Base-by-base conservation (phyloP, 2,888 invertebrate species). In the Gisinianus flammeolus region DNA sequence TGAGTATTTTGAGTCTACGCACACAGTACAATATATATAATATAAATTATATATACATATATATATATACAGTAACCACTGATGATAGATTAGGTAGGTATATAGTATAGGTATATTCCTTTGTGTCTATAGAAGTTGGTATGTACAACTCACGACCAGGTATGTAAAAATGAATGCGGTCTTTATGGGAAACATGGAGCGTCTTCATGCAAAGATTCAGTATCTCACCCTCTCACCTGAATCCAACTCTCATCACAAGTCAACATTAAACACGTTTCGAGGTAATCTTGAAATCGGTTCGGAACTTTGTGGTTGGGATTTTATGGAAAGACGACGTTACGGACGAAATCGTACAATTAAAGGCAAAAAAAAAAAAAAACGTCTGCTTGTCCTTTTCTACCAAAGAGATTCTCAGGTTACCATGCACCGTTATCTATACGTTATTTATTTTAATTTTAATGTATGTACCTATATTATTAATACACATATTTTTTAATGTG, bases 281-380 rank as follows among this genome's bases (percentile, higher is more conserved):
- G 44, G 30, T 64, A 64, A n/a, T 64, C 64, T 30, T 22, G 44
- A 44, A 68, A 68, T 68, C 68, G 68, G 68, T 68, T 35, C 68
- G 68, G 68, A 68, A 33, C 44, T 68, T 12, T 44, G 68, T 24
- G 62, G 62, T 62, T 62, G 24, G 22, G 62, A 28, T 62, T 24
- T 28, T 62, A 28, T 62, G 62, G 62, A 12, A 62, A 28, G 58
- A 62, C 26, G 62, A 44, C 58, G 62, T 26, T 26, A 62, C 62
- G 62, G 62, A 28, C 2, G 62, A 28, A 28, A 62, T 62, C 12
- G 26, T 62, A 26, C 62, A 62, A 62, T 62, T 62, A 62, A 62
- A 62, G 28, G 54, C 54, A 54, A n/a, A 54, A 16, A 54, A 54
- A n/a, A 19, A 10, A 44, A 44, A 44, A 44, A n/a, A n/a, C n/a